A percentile compares a stretch with the other conserved stretches of the same genome.
phyloP scores from a whole-genome alignment of 2,888 invertebrate genomes.

The Pyrocoelia pectoralis region DNA sequence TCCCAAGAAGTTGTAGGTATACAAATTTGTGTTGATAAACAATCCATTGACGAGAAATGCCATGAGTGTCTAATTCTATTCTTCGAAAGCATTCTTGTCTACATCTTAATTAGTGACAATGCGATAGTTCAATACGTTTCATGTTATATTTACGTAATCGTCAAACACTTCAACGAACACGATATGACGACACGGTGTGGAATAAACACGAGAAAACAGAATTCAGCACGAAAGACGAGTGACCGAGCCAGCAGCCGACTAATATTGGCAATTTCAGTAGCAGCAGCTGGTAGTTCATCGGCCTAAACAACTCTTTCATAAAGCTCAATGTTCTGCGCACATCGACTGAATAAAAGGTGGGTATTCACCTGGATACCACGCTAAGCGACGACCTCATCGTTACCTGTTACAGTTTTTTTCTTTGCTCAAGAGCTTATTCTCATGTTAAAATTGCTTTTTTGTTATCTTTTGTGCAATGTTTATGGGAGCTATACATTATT shows the following conservation, averaged over 20 bases:
- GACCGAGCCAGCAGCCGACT: slow-evolving; percentile 29
- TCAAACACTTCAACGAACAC: slow-evolving; percentile 27
- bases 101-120: neutral
- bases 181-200: slow-evolving; percentile 15
- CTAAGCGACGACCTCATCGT: slow-evolving; percentile 31
- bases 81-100: slow-evolving; percentile 44
- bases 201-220: slow-evolving; percentile 21
- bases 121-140: neutral
- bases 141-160: slow-evolving; percentile 18
- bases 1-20: slow-evolving; percentile 46
- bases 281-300: slow-evolving; percentile 27
- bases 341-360: slow-evolving; percentile 32
- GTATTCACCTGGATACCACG: slow-evolving; percentile 28
- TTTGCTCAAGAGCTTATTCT: too few species aligned
- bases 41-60: slow-evolving; percentile 51
- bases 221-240: slow-evolving; percentile 26
- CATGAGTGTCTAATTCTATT: slow-evolving; percentile 45
- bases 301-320: slow-evolving; percentile 35
- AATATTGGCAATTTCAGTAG: slow-evolving; percentile 31
- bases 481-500: too few species aligned
- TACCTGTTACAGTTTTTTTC: slow-evolving; percentile 30
- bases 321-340: slow-evolving; percentile 39
- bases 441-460: neutral
- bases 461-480: too few species aligned
- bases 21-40: slow-evolving; percentile 45